These are phyloP conservation scores for Pseudotriccus pelzelni DNA, from an alignment of 2,797 vertebrate species.

Conservation along the genomic window DNA sequence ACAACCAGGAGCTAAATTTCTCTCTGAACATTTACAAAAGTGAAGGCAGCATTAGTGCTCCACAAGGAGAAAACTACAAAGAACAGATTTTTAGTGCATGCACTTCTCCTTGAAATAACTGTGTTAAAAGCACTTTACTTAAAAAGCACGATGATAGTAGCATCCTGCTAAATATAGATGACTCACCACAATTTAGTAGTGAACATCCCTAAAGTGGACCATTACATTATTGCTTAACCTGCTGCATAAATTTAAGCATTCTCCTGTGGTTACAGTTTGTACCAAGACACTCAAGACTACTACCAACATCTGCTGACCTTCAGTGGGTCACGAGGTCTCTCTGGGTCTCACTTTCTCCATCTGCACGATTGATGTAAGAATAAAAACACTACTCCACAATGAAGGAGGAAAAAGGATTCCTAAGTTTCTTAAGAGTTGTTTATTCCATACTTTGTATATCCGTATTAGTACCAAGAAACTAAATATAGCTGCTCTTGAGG, in stretches of 20 bases:
- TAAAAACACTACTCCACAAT: neutral
- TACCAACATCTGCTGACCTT: neutral
- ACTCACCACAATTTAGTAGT: slow-evolving; percentile 64
- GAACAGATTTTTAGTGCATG: slow-evolving; percentile 54
- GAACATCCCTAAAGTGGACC: slow-evolving; percentile 56
- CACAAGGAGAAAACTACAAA: slow-evolving; percentile 50
- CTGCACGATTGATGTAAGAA: neutral
- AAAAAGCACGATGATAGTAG: slow-evolving; percentile 63
- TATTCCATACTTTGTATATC: neutral
- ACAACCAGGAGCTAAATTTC: slow-evolving; percentile 60
- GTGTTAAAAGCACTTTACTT: slow-evolving; percentile 71
- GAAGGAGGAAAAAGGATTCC: neutral
- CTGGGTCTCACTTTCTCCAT: neutral
- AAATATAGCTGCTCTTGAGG: slow-evolving; percentile 1
- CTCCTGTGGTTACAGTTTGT: slow-evolving; percentile 21
- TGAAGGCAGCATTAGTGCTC: slow-evolving; percentile 55
- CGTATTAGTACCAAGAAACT: neutral
- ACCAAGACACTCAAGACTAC: neutral
- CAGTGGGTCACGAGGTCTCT: neutral
- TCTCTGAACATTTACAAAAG: slow-evolving; percentile 51
- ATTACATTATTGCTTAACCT: slow-evolving; percentile 57
- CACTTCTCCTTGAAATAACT: slow-evolving; percentile 64
- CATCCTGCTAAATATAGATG: slow-evolving; percentile 71
- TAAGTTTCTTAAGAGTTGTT: neutral
- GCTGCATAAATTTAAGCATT: slow-evolving; percentile 61